Percentiles rank a stretch among this genome's conserved stretches.
Conservation (phyloP, 1,140 invertebrate species). For the Proctacanthus coquilletti region DNA sequence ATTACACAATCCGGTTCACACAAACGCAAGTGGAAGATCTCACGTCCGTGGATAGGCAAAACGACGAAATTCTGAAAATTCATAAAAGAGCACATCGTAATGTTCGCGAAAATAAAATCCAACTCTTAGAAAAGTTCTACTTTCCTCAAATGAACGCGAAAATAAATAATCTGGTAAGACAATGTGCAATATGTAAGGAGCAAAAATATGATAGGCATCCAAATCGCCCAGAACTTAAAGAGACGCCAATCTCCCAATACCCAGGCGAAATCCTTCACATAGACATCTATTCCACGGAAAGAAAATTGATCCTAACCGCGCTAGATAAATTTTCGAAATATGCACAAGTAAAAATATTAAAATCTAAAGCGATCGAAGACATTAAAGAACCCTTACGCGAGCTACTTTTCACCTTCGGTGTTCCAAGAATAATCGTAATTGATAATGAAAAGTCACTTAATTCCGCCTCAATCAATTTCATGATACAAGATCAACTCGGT, state of each 20-base stretch:
- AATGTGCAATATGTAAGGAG: conserved; percentile 2
- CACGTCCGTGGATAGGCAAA: conserved; percentile 1
- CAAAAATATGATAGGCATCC: conserved; percentile 5
- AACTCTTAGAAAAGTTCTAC: conserved; percentile 6
- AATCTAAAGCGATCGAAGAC: not conserved
- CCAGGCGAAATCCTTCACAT: conserved; percentile 5
- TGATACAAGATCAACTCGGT: conserved; percentile 6
- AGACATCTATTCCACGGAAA: conserved; percentile 5
- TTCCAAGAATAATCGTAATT: conserved; percentile 5
- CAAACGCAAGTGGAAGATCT: conserved; percentile 2
- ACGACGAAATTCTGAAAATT: conserved; percentile 1
- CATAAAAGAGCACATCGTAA: conserved; percentile 7
- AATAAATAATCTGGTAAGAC: not conserved
- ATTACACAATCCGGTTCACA: conserved; percentile 1
- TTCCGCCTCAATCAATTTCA: conserved; percentile 2
- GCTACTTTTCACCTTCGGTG: not conserved
- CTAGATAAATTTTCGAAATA: conserved; percentile 8
- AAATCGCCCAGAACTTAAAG: not conserved
- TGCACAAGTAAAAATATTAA: conserved; percentile 6
- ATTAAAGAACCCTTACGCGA: not conserved
- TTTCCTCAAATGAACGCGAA: conserved; percentile 4
- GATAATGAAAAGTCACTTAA: conserved; percentile 8
- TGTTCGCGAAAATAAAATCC: conserved; percentile 3
- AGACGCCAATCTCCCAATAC: conserved; percentile 2
- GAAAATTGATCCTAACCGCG: conserved; percentile 3